Conservation (phyloP, 2,797 vertebrate species). For the Molossus alvarezi region DNA sequence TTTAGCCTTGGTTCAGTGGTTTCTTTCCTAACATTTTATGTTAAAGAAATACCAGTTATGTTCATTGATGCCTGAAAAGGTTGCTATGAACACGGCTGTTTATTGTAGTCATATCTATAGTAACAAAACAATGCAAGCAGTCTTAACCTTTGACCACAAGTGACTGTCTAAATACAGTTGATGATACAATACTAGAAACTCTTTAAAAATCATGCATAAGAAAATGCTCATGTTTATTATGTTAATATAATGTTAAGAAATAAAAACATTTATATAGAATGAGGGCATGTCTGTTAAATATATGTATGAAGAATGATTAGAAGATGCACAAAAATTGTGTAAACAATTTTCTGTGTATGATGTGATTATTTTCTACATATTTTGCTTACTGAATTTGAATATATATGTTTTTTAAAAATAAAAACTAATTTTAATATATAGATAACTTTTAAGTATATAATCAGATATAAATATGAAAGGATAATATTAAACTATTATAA, state of each 20-base stretch:
- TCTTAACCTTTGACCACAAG: not conserved
- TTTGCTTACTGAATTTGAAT: not conserved
- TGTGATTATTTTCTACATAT: not conserved
- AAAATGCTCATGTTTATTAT: not conserved
- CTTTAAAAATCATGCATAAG: constrained; percentile 37
- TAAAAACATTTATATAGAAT: not conserved
- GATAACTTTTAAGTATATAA: not conserved
- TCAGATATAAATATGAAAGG: not conserved
- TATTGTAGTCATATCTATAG: not conserved
- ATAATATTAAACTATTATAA: not conserved
- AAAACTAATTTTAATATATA: not conserved
- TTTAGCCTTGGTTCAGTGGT: not conserved
- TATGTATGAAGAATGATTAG: not conserved
- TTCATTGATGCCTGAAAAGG: not conserved
- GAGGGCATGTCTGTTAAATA: constrained; percentile 1
- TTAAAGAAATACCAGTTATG: not conserved
- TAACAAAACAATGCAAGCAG: not conserved
- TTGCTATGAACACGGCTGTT: not conserved
- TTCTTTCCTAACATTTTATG: not conserved
- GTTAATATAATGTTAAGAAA: constrained; percentile 7
- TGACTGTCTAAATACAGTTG: not conserved
- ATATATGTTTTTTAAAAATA: too few relatives aligned
- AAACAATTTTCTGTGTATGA: not conserved
- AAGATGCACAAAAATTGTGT: not conserved
- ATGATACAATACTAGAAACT: not conserved